Base-by-base conservation (phyloP, 2,888 invertebrate species). In the Ectemnius continuus region DNA sequence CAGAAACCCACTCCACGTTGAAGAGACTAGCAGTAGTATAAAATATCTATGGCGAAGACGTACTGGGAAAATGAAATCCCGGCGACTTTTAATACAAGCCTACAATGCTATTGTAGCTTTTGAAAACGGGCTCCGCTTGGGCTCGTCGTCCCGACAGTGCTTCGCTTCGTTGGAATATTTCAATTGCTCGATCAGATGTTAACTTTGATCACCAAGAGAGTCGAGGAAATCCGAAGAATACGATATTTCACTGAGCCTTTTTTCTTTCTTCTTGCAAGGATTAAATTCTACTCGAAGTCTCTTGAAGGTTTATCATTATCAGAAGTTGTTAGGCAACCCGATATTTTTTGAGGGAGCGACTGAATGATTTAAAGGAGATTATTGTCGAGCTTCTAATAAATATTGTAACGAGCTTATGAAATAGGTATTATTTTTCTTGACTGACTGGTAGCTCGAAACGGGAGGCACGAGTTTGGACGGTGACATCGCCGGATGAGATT, bases 71-170 rank as follows among this genome's bases (percentile, higher is more conserved):
- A 63, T 11, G 52, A 66, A 67, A 72, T 67, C 52, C 45, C 18
- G 58, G 70, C 67, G 74, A 81, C 76, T 72, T 80, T 75, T 69
- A 67, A 66, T 60, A 52, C 70, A 46, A 56, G 8, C 59, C 36
- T 36, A 36, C 36, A 36, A 11, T 36, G 23, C 26, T 36, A 71
- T 67, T 62, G 61, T 74, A 61, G 26, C 56, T 61, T 57, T 66
- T 48, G 61, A 66, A 70, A 45, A 61, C 46, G 8, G 36, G 36
- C 36, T 36, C 36, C 11, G 11, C 36, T 36, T 36, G 36, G 36
- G 36, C 11, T 36, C 36, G 36, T 36, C 36, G 5, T 36, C 36
- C 36, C 36, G 36, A 11, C 36, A 36, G 36, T 8, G 36, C 36
- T 11, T 36, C 11, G 36, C 36, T 36, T 36, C 6, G 36, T 11